Base-by-base conservation (phyloP, 2,888 invertebrate species). In the Torymus aiolomorphi region DNA sequence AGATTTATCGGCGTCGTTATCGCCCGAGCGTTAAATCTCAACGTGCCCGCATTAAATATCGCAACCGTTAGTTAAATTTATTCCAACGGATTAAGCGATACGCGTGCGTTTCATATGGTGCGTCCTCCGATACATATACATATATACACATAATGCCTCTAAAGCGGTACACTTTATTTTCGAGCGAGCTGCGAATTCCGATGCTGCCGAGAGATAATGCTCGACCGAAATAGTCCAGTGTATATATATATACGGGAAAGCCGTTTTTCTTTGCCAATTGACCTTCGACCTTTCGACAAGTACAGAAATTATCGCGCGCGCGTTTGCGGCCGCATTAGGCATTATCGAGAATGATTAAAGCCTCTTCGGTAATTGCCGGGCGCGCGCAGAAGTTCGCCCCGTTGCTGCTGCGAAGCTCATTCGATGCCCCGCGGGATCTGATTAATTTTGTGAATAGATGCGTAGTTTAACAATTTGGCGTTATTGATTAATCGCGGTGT, bases 31-130 rank as follows among this genome's bases (percentile, higher is more conserved):
- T 80, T 82, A 82, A 82, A 79, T 82, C 81, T 78, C 76, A 76
- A 70, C 81, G 81, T 78, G 77, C 78, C 42, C 73, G 74, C 80
- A 83, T 83, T 81, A 83, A 83, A 83, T 81, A 83, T 83, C 66
- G 70, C 78, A 80, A 78, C 80, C 81, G 80, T 83, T 81, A 81
- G 78, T 76, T 65, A 18, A 81, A 78, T 81, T 83, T 76, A 83
- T 80, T 71, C 75, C 11, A 42, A 49, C 61, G 74, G 76, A 80
- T 82, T 81, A 81, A 81, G 69, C 62, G 20, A 12, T 24, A 42
- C n/a, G 10, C 1, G 12, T 52, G 31, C 18, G n/a, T 61, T 61
- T 72, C 61, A 61, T 61, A 20, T 51, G n/a, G 0, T 42, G 42
- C 42, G 8, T 20, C 20, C 20, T 20, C 20, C 42, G 8, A 42